A percentile compares a stretch with the other conserved stretches of the same genome.
Conservation (phyloP, 2,797 vertebrate species). For the Urocyon cinereoargenteus region DNA sequence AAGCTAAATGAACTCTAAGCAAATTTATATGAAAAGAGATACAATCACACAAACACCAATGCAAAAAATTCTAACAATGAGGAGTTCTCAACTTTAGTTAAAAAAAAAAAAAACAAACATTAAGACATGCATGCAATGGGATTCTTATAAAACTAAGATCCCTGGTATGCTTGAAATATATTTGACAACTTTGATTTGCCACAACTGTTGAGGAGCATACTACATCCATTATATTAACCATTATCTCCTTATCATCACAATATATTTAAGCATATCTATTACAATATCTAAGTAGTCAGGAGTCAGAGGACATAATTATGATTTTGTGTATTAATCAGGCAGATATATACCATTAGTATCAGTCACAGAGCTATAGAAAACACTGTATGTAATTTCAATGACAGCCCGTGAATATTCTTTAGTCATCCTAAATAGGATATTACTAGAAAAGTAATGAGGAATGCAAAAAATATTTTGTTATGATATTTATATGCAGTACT, state of each 20-base stretch:
- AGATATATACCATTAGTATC: background rate
- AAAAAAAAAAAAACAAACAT: background rate
- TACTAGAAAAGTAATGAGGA: conserved; percentile 28
- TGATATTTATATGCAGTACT: background rate
- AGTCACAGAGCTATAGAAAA: background rate
- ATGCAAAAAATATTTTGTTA: conserved; percentile 50
- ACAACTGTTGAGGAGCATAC: background rate
- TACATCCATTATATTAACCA: background rate
- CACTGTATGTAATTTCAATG: background rate
- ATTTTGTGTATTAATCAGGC: conserved; percentile 25
- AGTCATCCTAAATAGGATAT: background rate
- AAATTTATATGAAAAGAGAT: conserved; percentile 39
- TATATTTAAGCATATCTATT: background rate
- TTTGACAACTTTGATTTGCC: conserved; percentile 12
- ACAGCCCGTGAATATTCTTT: background rate
- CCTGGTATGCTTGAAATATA: conserved; percentile 19
- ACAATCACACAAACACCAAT: background rate
- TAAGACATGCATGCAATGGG: too few species aligned
- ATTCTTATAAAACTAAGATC: conserved; percentile 49
- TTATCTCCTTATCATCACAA: background rate
- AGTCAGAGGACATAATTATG: conserved; percentile 54
- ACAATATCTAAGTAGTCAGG: conserved; percentile 2
- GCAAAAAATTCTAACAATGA: background rate
- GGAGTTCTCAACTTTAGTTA: background rate
- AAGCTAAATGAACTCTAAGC: background rate